Base-by-base conservation (phyloP, 92 coral and sea anemone species). In the Phymanthus crucifer region DNA sequence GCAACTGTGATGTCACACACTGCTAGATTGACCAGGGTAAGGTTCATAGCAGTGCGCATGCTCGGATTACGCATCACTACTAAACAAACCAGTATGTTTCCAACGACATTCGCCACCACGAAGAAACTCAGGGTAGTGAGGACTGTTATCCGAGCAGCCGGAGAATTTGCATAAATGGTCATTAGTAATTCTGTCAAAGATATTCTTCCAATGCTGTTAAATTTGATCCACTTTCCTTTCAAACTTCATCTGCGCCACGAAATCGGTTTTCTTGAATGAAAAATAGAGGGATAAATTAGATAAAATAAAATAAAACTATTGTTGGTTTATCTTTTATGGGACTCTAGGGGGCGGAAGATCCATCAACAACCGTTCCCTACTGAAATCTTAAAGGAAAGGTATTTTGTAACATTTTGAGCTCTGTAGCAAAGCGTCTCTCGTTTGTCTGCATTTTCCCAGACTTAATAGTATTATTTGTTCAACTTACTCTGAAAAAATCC, bases 41-140 rank as follows among this genome's bases (percentile, higher is more conserved):
- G 65, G 71, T 85, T 85, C 17, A 85, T 85, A 1, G 89, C 71
- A 19, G 85, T 85, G 70, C 74, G 83, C 84, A 84, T 84, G 43
- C 78, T 66, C 38, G 70, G 68, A 61, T 73, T 23, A 0, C 32
- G 23, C 34, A 72, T 40, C 54, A 85, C 73, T 0, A 85, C 89
- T 16, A 85, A 33, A 57, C 83, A 84, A 9, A 84, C 88, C 38
- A 84, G 75, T 7, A 58, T 36, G 73, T 85, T 85, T 72, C 88
- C 88, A 13, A 66, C 45, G 16, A 79, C 56, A 21, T 82, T 80
- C 35, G 84, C 84, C 26, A 80, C 54, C 14, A 79, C 85, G 67
- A 85, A 58, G 57, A 85, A 76, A 66, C 68, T 64, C 24, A 85
- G 77, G 4, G 77, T 74, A 0, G 80, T 43, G 23, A 83, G 75